Evolutionary conservation across 1,140 invertebrate species (phyloP).

Genomic region (Achatina immaculata): DNA sequence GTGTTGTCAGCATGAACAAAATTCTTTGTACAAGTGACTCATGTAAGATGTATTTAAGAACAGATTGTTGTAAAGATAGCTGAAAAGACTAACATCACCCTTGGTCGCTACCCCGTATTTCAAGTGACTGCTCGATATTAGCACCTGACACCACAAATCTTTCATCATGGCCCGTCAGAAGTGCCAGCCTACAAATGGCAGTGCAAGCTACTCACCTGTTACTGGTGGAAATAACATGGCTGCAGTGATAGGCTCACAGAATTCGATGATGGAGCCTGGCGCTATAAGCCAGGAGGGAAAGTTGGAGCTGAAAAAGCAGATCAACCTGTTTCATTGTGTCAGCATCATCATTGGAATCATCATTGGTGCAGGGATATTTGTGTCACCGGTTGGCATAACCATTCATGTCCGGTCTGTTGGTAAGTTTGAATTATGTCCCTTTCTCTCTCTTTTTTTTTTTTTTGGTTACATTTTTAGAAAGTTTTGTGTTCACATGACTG

Average conservation of each 20-base stretch:
- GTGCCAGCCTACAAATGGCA: neutral
- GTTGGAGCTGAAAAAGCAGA: slow-evolving; percentile 61
- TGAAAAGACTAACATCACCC: too few relatives aligned
- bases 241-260: neutral
- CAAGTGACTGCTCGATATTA: too few relatives aligned
- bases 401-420: slow-evolving; percentile 85
- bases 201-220: neutral
- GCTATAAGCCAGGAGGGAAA: neutral
- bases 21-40: too few relatives aligned
- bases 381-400: slow-evolving; percentile 92
- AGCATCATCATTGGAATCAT: slow-evolving; percentile 70
- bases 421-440: too few relatives aligned
- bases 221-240: neutral
- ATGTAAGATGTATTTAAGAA: too few relatives aligned
- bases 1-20: too few relatives aligned
- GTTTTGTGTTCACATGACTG: too few relatives aligned
- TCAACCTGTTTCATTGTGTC: slow-evolving; percentile 63
- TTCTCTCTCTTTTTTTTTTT: neutral
- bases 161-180: neutral
- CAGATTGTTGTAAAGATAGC: too few relatives aligned
- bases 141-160: too few relatives aligned
- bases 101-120: too few relatives aligned
- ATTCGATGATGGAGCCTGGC: neutral
- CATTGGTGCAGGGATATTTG: slow-evolving; percentile 91
- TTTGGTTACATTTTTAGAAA: too few relatives aligned